Conservation (phyloP, 2,797 vertebrate species). For the Siniperca undulata region DNA sequence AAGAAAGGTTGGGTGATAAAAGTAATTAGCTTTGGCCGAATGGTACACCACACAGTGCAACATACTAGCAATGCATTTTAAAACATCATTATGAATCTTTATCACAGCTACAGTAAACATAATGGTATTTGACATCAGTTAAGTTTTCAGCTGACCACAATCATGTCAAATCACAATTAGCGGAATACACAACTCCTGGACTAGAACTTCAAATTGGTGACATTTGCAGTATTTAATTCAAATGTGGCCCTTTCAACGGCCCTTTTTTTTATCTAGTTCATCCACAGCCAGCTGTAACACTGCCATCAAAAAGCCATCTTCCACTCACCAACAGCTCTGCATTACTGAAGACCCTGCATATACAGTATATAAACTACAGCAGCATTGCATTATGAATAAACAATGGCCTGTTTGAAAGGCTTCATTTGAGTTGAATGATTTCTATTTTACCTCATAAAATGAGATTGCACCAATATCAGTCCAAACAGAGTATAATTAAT, state of each 20-base stretch:
- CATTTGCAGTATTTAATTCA: not conserved
- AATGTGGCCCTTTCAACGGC: not conserved
- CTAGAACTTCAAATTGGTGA: not conserved
- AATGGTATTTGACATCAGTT: not conserved
- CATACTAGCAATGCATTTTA: not conserved
- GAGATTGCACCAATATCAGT: constrained; percentile 28
- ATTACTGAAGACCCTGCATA: constrained; percentile 31
- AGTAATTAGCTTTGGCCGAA: not conserved
- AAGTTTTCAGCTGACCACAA: not conserved
- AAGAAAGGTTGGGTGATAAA: not conserved
- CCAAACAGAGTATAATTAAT: constrained; percentile 50
- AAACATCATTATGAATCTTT: not conserved
- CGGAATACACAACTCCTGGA: not conserved
- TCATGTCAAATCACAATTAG: not conserved
- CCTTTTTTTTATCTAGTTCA: not conserved
- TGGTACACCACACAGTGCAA: not conserved
- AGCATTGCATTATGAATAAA: constrained; percentile 36
- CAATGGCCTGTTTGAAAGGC: constrained; percentile 32
- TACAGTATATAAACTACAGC: constrained; percentile 17
- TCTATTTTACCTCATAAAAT: constrained; percentile 53
- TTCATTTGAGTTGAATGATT: constrained; percentile 49
- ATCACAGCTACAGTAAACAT: not conserved
- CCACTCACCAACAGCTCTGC: constrained; percentile 6
- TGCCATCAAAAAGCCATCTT: constrained; percentile 12
- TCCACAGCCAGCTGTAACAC: constrained; percentile 11